phyloP scores from a whole-genome alignment of 2,888 invertebrate genomes.

The Cyaniris semiargus region DNA sequence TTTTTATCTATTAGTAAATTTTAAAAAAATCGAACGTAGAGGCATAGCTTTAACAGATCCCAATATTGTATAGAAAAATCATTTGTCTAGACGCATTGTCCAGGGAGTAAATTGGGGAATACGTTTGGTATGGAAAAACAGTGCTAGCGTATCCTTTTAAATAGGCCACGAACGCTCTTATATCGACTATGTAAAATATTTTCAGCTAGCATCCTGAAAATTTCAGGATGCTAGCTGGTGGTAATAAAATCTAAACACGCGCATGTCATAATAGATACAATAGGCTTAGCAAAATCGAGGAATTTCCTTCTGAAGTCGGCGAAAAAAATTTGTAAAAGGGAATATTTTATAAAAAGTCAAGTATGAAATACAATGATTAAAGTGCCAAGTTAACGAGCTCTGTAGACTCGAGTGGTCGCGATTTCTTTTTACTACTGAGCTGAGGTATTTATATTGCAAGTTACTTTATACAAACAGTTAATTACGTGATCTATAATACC shows the following conservation, averaged over 20 bases:
- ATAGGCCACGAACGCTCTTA: too few species aligned
- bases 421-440: constrained; percentile 20
- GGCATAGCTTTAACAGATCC: too few species aligned
- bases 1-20: too few species aligned
- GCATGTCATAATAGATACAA: background rate
- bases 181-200: background rate
- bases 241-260: background rate
- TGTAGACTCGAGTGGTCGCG: constrained; percentile 16
- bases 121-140: too few species aligned
- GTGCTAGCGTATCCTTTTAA: too few species aligned
- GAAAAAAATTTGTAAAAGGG: background rate
- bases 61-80: too few species aligned
- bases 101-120: too few species aligned
- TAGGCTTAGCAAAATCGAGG: background rate
- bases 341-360: constrained; percentile 30
- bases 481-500: background rate
- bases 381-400: constrained; percentile 23
- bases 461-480: constrained; percentile 5
- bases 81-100: too few species aligned
- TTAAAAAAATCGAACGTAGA: too few species aligned
- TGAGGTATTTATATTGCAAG: constrained; percentile 20
- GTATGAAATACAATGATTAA: constrained; percentile 27
- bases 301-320: background rate
- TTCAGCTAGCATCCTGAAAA: too few species aligned
- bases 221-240: background rate